Percentiles rank a stretch among this genome's conserved stretches.
Evolutionary conservation across 2,113 vertebrate genomes (phyloP).

Genomic region (Apaloderma vittatum): DNA sequence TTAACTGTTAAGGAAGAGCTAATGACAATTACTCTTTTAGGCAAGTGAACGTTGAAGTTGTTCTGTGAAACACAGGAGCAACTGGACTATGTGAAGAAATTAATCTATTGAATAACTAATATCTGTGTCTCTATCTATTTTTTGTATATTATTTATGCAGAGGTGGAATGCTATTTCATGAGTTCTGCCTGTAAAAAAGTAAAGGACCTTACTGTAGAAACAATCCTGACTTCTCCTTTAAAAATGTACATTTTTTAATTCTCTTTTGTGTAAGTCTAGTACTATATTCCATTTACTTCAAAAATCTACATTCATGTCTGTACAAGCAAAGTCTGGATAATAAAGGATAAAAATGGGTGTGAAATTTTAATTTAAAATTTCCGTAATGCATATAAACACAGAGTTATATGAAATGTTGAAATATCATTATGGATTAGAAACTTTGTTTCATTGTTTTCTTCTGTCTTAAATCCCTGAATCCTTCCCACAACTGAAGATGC

Average conservation of each 20-base stretch:
- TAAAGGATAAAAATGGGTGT: not conserved
- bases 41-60: not conserved
- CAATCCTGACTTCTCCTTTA: not conserved
- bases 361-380: not conserved
- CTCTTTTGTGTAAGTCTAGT: not conserved
- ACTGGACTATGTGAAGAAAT: not conserved
- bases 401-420: not conserved
- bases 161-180: not conserved
- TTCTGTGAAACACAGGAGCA: not conserved
- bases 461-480: not conserved
- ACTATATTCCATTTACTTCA: not conserved
- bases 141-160: not conserved
- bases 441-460: not conserved
- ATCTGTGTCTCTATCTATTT: not conserved
- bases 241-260: not conserved
- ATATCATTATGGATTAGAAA: not conserved
- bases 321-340: not conserved
- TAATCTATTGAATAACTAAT: not conserved
- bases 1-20: not conserved
- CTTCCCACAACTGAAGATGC: not conserved
- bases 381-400: not conserved
- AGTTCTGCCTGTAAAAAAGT: not conserved
- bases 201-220: not conserved
- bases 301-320: not conserved
- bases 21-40: not conserved